These are phyloP conservation scores for Benthosema pterotum DNA, from an alignment of 2,797 vertebrate genomes.

Conservation along the genomic window DNA sequence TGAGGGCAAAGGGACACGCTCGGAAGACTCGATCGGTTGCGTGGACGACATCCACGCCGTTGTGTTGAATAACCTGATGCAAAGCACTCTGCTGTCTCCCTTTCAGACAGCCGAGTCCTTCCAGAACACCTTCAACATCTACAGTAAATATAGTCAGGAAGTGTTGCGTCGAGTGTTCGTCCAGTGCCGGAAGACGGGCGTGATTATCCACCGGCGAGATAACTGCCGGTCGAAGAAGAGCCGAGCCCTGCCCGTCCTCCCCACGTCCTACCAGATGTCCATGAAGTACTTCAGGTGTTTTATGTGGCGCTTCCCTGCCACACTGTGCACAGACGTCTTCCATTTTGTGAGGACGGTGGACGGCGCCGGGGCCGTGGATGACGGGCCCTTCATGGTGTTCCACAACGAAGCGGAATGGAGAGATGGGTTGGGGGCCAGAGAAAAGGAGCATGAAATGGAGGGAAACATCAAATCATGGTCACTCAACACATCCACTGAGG, in stretches of 20 bases:
- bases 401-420: slow-evolving; percentile 76
- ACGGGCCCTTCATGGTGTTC: slow-evolving; percentile 62
- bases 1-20: slow-evolving; percentile 58
- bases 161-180: slow-evolving; percentile 88
- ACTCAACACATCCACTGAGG: background rate
- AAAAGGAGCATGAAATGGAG: background rate
- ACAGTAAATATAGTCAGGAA: slow-evolving; percentile 87
- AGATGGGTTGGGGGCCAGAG: slow-evolving; percentile 55
- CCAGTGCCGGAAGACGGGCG: slow-evolving; percentile 83
- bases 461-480: too few species aligned
- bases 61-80: slow-evolving; percentile 93
- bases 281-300: slow-evolving; percentile 95
- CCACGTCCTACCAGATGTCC: slow-evolving; percentile 97
- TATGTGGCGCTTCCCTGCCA: slow-evolving; percentile 88
- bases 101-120: slow-evolving; percentile 90
- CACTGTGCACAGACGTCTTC: slow-evolving; percentile 85
- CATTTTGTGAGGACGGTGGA: slow-evolving; percentile 82
- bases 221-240: slow-evolving; percentile 88
- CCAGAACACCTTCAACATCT: slow-evolving; percentile 93
- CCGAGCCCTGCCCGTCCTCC: slow-evolving; percentile 89
- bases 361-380: slow-evolving; percentile 48
- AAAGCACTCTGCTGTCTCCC: slow-evolving; percentile 93
- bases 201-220: slow-evolving; percentile 91
- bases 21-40: slow-evolving; percentile 82
- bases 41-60: slow-evolving; percentile 88